Evolutionary conservation across 2,113 vertebrate genomes (phyloP).

Genomic region (Rhegmatorhina hoffmannsi): DNA sequence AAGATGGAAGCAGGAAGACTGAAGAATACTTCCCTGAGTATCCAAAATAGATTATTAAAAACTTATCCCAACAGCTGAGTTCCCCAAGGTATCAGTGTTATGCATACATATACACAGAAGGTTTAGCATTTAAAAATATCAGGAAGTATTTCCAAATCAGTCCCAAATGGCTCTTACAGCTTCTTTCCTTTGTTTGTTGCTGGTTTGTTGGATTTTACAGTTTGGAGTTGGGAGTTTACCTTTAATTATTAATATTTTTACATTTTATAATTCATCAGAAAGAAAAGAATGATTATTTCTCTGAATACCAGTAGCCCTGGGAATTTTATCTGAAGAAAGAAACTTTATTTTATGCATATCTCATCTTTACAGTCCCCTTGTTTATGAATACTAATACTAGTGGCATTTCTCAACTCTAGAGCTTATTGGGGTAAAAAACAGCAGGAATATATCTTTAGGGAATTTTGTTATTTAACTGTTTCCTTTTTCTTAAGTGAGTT

Average conservation of each 20-base stretch:
- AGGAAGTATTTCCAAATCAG: conserved; percentile 34
- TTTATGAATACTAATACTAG: not conserved
- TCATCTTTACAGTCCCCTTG: not conserved
- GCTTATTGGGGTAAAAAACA: not conserved
- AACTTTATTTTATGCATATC: not conserved
- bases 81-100: conserved; percentile 33
- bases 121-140: conserved; percentile 49
- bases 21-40: not conserved
- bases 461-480: not conserved
- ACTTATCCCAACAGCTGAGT: conserved; percentile 12
- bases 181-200: conserved; percentile 30
- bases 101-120: conserved; percentile 29
- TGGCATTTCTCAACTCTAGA: not conserved
- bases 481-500: not conserved
- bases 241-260: conserved; percentile 15
- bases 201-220: not conserved
- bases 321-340: not conserved
- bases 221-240: not conserved
- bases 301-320: not conserved
- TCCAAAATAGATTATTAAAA: conserved; percentile 30
- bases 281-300: not conserved
- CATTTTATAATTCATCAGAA: not conserved
- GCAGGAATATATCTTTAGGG: not conserved
- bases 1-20: conserved; percentile 17
- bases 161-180: not conserved